A percentile compares a stretch with the other conserved stretches of the same genome.
phyloP scores from a whole-genome alignment of 1,140 invertebrate species.

The Tetramorium parvispinum region DNA sequence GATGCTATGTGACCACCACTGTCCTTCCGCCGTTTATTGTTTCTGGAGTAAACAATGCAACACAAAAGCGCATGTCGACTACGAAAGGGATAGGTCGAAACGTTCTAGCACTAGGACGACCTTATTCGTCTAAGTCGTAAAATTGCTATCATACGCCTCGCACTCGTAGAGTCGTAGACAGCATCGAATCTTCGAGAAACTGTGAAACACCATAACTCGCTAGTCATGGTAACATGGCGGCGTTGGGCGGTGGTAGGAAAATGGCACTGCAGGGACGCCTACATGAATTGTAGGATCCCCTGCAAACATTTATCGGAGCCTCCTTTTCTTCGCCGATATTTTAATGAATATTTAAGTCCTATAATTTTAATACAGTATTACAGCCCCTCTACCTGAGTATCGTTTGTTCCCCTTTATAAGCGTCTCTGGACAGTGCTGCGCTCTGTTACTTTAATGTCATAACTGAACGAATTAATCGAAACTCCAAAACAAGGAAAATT shows the following conservation, averaged over 20 bases:
- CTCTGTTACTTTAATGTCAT: background rate
- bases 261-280: no score
- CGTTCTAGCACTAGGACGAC: background rate
- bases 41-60: background rate
- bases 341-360: no score
- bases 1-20: background rate
- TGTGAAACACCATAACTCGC: background rate
- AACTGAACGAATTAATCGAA: background rate
- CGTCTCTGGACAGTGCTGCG: background rate
- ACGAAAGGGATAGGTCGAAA: background rate
- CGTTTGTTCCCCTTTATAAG: no score
- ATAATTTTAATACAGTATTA: no score
- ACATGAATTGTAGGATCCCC: no score
- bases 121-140: background rate
- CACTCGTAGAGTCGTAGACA: no score
- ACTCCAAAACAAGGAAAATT: background rate
- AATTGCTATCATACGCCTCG: background rate
- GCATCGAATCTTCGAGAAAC: background rate
- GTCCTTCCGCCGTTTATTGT: background rate
- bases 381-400: no score
- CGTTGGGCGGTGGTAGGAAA: background rate
- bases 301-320: no score
- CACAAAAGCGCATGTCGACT: background rate
- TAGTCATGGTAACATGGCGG: conserved; percentile 6
- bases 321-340: no score